Percentiles rank a stretch among this genome's conserved stretches.
Evolutionary conservation across 2,113 vertebrate species (phyloP).

Genomic region (Caranx melampygus): DNA sequence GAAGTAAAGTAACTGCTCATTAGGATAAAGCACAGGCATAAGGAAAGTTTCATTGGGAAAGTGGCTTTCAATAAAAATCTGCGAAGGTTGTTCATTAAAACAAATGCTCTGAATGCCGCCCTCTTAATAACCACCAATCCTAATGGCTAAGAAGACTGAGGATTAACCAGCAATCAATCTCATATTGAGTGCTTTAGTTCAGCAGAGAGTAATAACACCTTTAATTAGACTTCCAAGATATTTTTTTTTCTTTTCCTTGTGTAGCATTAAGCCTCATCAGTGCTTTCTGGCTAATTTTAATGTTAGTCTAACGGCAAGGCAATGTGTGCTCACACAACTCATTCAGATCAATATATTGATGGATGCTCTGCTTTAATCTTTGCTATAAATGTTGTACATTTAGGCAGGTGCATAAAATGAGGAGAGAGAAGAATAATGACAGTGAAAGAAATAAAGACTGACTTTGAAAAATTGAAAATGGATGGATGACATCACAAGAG

Average conservation of each 20-base stretch:
- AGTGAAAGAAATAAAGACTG: neutral
- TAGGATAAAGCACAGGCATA: constrained; percentile 58
- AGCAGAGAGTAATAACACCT: constrained; percentile 67
- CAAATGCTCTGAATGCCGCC: constrained; percentile 63
- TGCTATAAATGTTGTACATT: constrained; percentile 22
- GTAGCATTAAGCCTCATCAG: constrained; percentile 60
- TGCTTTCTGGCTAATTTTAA: constrained; percentile 61
- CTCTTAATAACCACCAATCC: constrained; percentile 64
- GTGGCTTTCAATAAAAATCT: constrained; percentile 66
- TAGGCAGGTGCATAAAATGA: neutral
- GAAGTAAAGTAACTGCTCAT: constrained; percentile 61
- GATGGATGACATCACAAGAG: constrained; percentile 21
- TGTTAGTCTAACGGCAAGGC: constrained; percentile 30
- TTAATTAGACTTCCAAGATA: constrained; percentile 53
- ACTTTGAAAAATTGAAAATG: constrained; percentile 8
- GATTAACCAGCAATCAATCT: constrained; percentile 75
- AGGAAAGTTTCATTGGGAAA: constrained; percentile 65
- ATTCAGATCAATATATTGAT: constrained; percentile 30
- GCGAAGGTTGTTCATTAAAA: constrained; percentile 71
- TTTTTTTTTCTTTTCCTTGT: constrained; percentile 49
- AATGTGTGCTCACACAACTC: constrained; percentile 26
- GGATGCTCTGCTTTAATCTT: constrained; percentile 34
- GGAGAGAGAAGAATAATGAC: neutral
- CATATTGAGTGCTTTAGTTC: constrained; percentile 59
- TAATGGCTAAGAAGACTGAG: constrained; percentile 73